Conservation (phyloP, 1,140 invertebrate species). For the Vollenhovia emeryi region DNA sequence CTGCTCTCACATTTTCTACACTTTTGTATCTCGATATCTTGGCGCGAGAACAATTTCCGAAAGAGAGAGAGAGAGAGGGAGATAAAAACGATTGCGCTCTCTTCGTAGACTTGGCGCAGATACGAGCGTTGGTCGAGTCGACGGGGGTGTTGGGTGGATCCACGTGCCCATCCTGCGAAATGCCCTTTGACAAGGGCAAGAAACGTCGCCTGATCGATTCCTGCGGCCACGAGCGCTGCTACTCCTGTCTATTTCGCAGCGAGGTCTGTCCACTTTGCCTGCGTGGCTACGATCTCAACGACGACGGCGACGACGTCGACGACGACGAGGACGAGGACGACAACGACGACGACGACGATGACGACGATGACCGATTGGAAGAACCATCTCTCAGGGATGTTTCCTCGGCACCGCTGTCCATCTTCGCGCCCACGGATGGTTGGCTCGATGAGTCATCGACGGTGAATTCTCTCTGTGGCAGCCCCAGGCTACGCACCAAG, state of each 20-base stretch:
- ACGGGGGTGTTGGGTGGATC: slow-evolving; percentile 88
- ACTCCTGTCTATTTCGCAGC: slow-evolving; percentile 96
- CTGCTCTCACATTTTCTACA: no score
- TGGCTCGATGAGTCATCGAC: slow-evolving; percentile 82
- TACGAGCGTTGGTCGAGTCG: slow-evolving; percentile 88
- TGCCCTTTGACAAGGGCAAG: slow-evolving; percentile 98
- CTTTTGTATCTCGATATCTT: neutral
- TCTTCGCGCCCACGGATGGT: slow-evolving; percentile 73
- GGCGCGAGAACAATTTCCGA: no score
- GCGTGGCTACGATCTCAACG: slow-evolving; percentile 71
- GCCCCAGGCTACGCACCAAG: slow-evolving; percentile 79
- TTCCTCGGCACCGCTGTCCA: slow-evolving; percentile 70
- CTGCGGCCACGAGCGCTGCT: slow-evolving; percentile 97
- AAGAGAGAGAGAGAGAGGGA: neutral
- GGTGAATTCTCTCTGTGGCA: slow-evolving; percentile 82
- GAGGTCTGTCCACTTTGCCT: slow-evolving; percentile 95
- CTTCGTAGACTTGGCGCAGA: slow-evolving; percentile 91
- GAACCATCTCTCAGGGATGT: slow-evolving; percentile 59
- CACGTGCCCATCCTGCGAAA: slow-evolving; percentile 93
- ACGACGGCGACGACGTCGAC: slow-evolving; percentile 74
- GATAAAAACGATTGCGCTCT: slow-evolving; percentile 5
- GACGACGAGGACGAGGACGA: slow-evolving; percentile 74
- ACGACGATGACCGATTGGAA: slow-evolving; percentile 72
- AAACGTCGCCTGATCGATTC: slow-evolving; percentile 96
- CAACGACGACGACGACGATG: slow-evolving; percentile 72